A percentile compares a stretch with the other conserved stretches of the same genome.
Conservation (phyloP, 1,140 invertebrate genomes). For the Cherax quadricarinatus region DNA sequence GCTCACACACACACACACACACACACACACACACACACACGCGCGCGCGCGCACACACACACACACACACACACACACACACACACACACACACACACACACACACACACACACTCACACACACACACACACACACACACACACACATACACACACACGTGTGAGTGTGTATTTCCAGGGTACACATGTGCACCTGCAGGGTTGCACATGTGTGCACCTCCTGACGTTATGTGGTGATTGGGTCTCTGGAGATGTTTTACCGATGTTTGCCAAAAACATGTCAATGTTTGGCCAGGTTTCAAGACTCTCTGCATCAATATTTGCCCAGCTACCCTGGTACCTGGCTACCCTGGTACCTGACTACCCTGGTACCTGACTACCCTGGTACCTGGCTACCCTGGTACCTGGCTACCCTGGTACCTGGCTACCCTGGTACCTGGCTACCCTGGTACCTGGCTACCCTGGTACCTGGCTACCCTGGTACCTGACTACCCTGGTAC, state of each 20-base stretch:
- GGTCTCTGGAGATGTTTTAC: conserved; percentile 29
- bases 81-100: conserved; percentile 21
- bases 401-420: no score
- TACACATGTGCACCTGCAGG: not conserved
- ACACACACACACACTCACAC: not conserved
- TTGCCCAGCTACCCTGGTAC: not conserved
- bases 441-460: no score
- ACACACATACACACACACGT: no score
- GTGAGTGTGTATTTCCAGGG: no score
- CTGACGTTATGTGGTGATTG: conserved; percentile 29
- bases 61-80: not conserved
- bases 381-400: no score
- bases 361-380: no score
- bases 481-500: no score
- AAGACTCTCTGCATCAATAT: conserved; percentile 38
- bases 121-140: not conserved
- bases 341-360: not conserved
- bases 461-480: no score
- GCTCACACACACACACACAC: not conserved
- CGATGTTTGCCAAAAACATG: conserved; percentile 33
- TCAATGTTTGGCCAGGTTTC: conserved; percentile 45
- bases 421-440: no score
- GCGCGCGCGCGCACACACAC: not conserved
- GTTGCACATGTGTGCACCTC: not conserved
- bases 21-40: not conserved